phyloP scores from a whole-genome alignment of 2,888 invertebrate species.

The Pseudanteris insignis region DNA sequence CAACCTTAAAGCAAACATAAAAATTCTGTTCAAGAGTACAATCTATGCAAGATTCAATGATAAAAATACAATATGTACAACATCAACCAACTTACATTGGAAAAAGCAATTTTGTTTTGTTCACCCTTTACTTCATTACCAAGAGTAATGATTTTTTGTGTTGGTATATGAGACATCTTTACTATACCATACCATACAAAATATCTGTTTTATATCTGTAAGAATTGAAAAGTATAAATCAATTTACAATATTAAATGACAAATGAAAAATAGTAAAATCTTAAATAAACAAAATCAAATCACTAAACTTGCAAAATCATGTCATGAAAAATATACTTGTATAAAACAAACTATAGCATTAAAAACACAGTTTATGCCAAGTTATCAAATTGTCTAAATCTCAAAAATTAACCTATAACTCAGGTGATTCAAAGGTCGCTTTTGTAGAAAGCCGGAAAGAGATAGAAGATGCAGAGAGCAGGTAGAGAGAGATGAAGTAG shows the following conservation, averaged over 20 bases:
- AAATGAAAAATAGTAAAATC: not conserved
- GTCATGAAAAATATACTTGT: too few relatives aligned
- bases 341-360: too few relatives aligned
- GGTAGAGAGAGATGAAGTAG: not conserved
- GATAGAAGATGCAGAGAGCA: not conserved
- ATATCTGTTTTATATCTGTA: conserved; percentile 25
- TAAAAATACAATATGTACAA: not conserved
- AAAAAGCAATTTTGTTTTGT: conserved; percentile 12
- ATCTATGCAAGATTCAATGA: not conserved
- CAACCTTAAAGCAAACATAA: too few relatives aligned
- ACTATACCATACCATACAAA: conserved; percentile 10
- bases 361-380: not conserved
- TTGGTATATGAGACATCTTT: conserved; percentile 29
- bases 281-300: not conserved
- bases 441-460: not conserved
- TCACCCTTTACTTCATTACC: conserved; percentile 6
- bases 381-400: not conserved
- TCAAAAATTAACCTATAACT: conserved; percentile 11
- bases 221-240: conserved; percentile 15
- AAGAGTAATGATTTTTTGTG: conserved; percentile 22
- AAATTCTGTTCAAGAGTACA: too few relatives aligned
- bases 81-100: conserved; percentile 18
- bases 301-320: not conserved
- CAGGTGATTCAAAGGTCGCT: conserved; percentile 6
- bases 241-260: conserved; percentile 20